Conservation (phyloP, 1,140 invertebrate species). For the Leguminivora glycinivorella region DNA sequence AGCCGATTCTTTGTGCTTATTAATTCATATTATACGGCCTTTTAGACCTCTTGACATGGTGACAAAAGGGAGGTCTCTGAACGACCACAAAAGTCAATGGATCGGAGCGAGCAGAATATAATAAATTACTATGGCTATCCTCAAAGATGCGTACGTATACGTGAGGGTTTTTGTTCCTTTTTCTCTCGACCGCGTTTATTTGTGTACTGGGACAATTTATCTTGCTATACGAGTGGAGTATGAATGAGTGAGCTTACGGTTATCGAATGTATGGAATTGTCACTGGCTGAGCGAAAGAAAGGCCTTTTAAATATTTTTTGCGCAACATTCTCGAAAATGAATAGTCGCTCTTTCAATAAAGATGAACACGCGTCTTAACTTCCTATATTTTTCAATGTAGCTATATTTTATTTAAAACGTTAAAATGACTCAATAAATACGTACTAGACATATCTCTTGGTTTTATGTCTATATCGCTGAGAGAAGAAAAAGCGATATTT, state of each 20-base stretch:
- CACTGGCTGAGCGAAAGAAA: constrained; percentile 32
- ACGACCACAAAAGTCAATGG: constrained; percentile 71
- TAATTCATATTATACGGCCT: constrained; percentile 78
- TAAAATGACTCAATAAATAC: background rate
- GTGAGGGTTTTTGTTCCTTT: constrained; percentile 65
- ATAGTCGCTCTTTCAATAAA: background rate
- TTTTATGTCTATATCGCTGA: no score
- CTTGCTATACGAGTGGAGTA: constrained; percentile 64
- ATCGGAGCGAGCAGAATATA: constrained; percentile 66
- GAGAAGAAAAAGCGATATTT: no score
- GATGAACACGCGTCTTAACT: constrained; percentile 1
- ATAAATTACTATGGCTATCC: constrained; percentile 72
- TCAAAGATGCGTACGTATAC: constrained; percentile 53
- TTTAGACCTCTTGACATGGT: constrained; percentile 64
- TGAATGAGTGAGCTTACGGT: constrained; percentile 68
- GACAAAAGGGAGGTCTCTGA: constrained; percentile 64
- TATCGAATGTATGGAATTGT: constrained; percentile 51
- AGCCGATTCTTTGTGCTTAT: constrained; percentile 75
- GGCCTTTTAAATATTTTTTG: constrained; percentile 21
- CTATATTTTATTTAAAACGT: background rate
- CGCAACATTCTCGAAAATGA: background rate
- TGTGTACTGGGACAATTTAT: constrained; percentile 72
- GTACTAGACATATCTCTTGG: no score
- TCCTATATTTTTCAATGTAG: background rate
- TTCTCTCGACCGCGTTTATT: constrained; percentile 65